A percentile compares a stretch with the other conserved stretches of the same genome.
Conservation (phyloP, 2,113 vertebrate species). For the Pelvicachromis taeniatus region DNA sequence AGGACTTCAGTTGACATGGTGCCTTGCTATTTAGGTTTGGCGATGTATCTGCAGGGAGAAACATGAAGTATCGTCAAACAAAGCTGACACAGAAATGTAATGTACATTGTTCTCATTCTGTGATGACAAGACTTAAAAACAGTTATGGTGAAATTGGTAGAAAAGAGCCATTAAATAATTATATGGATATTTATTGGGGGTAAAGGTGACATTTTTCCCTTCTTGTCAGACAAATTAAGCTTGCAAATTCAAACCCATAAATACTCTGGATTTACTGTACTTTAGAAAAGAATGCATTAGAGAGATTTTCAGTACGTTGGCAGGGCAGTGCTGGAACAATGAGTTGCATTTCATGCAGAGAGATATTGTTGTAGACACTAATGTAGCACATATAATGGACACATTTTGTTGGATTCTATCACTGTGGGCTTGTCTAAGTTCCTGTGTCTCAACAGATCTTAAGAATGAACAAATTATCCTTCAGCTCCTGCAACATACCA, state of each 20-base stretch:
- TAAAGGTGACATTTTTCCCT: not conserved
- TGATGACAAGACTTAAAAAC: not conserved
- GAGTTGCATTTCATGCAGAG: not conserved
- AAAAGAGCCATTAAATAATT: not conserved
- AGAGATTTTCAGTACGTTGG: not conserved
- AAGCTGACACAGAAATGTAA: not conserved
- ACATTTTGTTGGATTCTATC: not conserved
- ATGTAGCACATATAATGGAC: not conserved
- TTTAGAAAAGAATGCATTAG: not conserved
- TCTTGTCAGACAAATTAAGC: not conserved
- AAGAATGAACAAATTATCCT: slow-evolving; percentile 8
- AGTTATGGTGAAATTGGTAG: not conserved
- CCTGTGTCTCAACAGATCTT: not conserved
- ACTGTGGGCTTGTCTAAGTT: not conserved
- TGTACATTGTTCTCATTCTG: not conserved
- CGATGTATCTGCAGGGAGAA: not conserved
- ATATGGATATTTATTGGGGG: not conserved
- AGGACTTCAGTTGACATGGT: not conserved
- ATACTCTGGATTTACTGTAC: not conserved
- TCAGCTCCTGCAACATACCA: not conserved
- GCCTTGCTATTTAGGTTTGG: not conserved
- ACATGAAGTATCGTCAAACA: not conserved
- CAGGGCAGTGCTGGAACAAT: not conserved
- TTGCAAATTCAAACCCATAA: slow-evolving; percentile 2
- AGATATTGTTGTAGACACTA: slow-evolving; percentile 11